Base-by-base conservation (phyloP, 1,140 invertebrate species). In the Musca domestica region DNA sequence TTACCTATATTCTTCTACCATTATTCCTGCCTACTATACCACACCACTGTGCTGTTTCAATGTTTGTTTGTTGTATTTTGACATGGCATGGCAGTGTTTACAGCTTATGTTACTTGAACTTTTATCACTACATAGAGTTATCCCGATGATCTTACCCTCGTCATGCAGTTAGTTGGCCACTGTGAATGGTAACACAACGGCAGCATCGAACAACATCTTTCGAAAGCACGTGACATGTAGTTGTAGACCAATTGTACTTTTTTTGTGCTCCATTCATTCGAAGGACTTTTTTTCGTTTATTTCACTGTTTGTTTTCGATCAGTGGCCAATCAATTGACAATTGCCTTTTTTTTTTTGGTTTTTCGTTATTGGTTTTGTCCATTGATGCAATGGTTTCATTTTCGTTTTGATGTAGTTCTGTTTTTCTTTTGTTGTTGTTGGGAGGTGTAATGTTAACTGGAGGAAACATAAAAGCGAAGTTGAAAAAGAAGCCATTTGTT, bases 401-500 rank as follows among this genome's bases (percentile, higher is more conserved):
- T 41, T 41, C 34, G 10, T 41, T 41, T 41, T 12, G 2, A 41
- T n/a, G n/a, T n/a, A n/a, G n/a, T n/a, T n/a, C n/a, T 51, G 7
- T 51, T n/a, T 51, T 51, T 7, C 25, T 15, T 15, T 22, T 56
- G 52, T 56, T 56, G 22, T 56, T 56, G 14, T n/a, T 58, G 19
- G 30, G 7, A 41, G 56, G 27, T 61, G 56, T 41, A 5, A 12
- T 41, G 4, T 5, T 25, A 30, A 30, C 54, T 49, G 48, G 6
- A 20, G 14, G 20, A 61, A 61, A 56, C 52, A 61, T 61, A 30
- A 34, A 34, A 27, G 27, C 34, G 17, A 34, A 41, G 17, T 61
- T 61, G 30, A 61, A 61, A 61, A 61, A 61, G 56, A 34, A 61
- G 27, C 34, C 34, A 61, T 61, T 61, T 61, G 22, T 61, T 56